Base-by-base conservation (phyloP, 2,888 invertebrate genomes). In the Allophyes oxyacanthae region DNA sequence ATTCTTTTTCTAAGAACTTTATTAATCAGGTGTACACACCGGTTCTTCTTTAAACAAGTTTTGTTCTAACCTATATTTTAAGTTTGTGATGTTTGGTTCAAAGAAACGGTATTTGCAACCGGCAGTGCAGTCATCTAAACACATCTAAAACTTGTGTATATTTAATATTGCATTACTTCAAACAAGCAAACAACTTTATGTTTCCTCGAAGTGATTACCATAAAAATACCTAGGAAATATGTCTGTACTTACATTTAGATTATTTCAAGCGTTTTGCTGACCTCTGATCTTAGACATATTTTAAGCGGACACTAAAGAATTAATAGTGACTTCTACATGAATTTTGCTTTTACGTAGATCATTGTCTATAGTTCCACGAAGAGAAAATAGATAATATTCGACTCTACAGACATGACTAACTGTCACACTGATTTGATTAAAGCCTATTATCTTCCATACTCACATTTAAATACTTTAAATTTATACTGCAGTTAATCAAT, bases 141-240 rank as follows among this genome's bases (percentile, higher is more conserved):
- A 45, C 9, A 50, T 73, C 10, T 55, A 50, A 46, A 48, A 40
- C 30, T 51, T 69, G 62, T 61, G 72, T 67, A 72, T 49, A 20
- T 20, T 20, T 20, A n/a, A 20, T 20, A 20, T 43, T 44, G 41
- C 20, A 20, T 20, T 20, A 57, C 43, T 57, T 51, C 30, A 52
- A 48, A 57, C 15, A 55, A 40, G 40, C 45, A 54, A 55, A 46
- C 48, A 65, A 49, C 14, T 49, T 55, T 55, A 60, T 30, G 51
- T 33, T 68, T 68, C 72, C 40, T 30, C 32, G 55, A 67, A 72
- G 36, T 42, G 38, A 34, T 51, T 7, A 30, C 34, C 33, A 40
- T 58, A 25, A 20, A 43, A 14, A 43, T 25, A n/a, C n/a, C n/a
- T n/a, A 14, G 38, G 34, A 8, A 20, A 10, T 34, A 26, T 30